phyloP scores from a whole-genome alignment of 2,797 vertebrate species.

The Sylvilagus floridanus region DNA sequence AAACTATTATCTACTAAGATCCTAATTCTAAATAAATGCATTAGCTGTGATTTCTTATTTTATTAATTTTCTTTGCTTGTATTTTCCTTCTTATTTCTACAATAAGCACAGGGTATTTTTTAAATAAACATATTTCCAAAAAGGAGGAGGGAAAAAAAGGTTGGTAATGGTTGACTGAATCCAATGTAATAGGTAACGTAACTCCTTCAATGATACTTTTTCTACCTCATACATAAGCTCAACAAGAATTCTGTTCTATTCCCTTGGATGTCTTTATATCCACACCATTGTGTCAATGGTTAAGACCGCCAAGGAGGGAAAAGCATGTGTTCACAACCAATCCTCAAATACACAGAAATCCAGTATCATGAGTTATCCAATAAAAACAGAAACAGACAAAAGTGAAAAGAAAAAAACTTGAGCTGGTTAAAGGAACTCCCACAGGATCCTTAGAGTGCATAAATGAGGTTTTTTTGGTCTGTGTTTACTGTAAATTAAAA shows the following conservation, averaged over 20 bases:
- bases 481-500: slow-evolving; percentile 22
- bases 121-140: neutral
- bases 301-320: slow-evolving; percentile 25
- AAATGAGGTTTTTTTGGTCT: neutral
- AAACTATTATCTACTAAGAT: neutral
- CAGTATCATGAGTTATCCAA: slow-evolving; percentile 3
- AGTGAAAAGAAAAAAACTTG: neutral
- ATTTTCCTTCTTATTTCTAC: neutral
- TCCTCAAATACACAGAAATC: slow-evolving; percentile 27
- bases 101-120: neutral
- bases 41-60: neutral
- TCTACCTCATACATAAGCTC: neutral
- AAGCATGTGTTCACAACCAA: slow-evolving; percentile 25
- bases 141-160: neutral
- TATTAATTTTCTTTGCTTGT: slow-evolving; percentile 4
- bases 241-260: slow-evolving; percentile 23
- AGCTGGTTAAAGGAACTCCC: neutral
- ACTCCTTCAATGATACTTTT: neutral
- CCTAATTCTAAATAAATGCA: neutral
- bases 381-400: slow-evolving; percentile 42
- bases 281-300: neutral
- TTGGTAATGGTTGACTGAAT: neutral
- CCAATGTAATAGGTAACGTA: neutral
- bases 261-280: slow-evolving; percentile 44
- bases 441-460: neutral